Base-by-base conservation (phyloP, 2,888 invertebrate species). In the Caradrina kadenii region DNA sequence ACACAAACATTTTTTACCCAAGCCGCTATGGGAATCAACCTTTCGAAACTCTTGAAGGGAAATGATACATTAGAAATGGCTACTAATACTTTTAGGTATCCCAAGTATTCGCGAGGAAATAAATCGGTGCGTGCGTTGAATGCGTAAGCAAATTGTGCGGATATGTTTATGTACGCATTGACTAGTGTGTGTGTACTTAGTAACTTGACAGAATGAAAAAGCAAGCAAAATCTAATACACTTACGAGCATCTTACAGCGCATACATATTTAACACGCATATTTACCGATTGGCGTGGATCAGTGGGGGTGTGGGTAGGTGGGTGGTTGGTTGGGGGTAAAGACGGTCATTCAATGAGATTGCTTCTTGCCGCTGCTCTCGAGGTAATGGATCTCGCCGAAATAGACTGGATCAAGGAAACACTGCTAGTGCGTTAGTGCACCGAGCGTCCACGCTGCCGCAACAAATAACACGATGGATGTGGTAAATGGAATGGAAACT, bases 301-400 rank as follows among this genome's bases (percentile, higher is more conserved):
- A 90, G 88, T 86, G 89, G 90, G 90, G 86, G 89, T 84, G 88
- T 83, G 87, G 86, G 83, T 84, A 69, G 85, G 83, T 76, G 77
- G 88, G 86, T n/a, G n/a, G n/a, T n/a, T n/a, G 80, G 87, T 84
- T 69, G 79, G 90, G 91, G 90, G 90, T 88, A 91, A 90, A 91
- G 93, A 92, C 92, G 96, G 96, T 96, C 96, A 96, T 96, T 96
- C 96, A 95, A 96, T 96, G 96, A 96, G 96, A 96, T 96, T 96
- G 96, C 96, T 96, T 96, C 96, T 95, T 94, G 96, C 95, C 93
- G 91, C 93, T 93, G 93, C 94, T 94, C 94, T 91, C 92, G 88
- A 90, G 92, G 96, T 96, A 96, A 96, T 96, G 96, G 96, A 96
- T 96, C 96, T 93, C 90, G 88, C 93, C 93, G 87, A 96, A 96